These are phyloP conservation scores for Drosophila cardini DNA, from an alignment of 1,140 invertebrate species.

Conservation along the genomic window DNA sequence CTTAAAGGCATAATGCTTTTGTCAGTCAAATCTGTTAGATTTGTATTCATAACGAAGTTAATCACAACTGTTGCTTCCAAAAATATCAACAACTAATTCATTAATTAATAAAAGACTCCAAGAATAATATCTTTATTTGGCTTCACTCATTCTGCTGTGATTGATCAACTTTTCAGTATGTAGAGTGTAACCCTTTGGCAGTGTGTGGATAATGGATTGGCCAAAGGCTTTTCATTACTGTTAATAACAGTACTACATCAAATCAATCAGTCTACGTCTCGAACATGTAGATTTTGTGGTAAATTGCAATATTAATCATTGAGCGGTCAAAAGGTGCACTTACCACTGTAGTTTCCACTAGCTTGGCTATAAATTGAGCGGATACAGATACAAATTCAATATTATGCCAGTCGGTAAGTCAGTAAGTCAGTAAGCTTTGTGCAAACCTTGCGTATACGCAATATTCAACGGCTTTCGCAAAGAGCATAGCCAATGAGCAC, in stretches of 20 bases:
- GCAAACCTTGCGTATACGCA: constrained; percentile 45
- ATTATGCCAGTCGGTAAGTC: constrained; percentile 7
- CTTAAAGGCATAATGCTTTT: neutral
- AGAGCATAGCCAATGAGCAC: neutral
- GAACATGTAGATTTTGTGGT: constrained; percentile 4
- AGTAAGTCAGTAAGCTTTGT: constrained; percentile 11
- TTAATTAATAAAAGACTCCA: neutral
- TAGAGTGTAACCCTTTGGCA: neutral
- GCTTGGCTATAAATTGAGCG: constrained; percentile 40
- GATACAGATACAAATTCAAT: constrained; percentile 39
- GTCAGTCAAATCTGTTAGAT: neutral
- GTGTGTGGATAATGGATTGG: neutral
- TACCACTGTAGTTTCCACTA: constrained; percentile 16
- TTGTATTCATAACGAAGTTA: neutral
- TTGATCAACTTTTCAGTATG: neutral
- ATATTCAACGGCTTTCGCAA: constrained; percentile 30
- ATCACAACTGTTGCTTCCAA: neutral
- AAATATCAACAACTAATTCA: constrained; percentile 1
- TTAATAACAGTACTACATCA: constrained; percentile 50
- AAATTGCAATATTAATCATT: constrained; percentile 67
- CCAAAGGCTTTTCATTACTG: constrained; percentile 52
- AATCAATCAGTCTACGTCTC: constrained; percentile 50
- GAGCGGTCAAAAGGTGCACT: constrained; percentile 58
- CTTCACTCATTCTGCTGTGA: neutral
- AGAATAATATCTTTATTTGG: too few species aligned